phyloP scores from a whole-genome alignment of 2,888 invertebrate genomes.

The Ferrisia virgata region DNA sequence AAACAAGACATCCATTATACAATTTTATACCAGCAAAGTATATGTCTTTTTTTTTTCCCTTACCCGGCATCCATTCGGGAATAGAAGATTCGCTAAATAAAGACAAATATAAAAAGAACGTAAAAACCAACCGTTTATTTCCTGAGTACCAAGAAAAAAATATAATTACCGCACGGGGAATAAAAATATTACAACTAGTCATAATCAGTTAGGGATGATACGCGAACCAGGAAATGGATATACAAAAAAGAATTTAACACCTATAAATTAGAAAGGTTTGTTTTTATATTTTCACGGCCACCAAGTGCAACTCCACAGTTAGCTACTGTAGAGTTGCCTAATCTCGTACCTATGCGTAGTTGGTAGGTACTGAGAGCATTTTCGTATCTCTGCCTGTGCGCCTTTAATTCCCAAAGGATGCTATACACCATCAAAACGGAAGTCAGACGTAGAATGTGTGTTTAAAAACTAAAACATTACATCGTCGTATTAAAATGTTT shows the following conservation, averaged over 20 bases:
- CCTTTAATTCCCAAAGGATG: slow-evolving; percentile 26
- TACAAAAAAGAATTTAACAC: slow-evolving; percentile 42
- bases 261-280: slow-evolving; percentile 44
- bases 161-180: slow-evolving; percentile 43
- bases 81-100: slow-evolving; percentile 44
- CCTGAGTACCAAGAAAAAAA: slow-evolving; percentile 40
- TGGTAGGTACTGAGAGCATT: not conserved
- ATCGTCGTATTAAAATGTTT: slow-evolving; percentile 41
- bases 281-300: slow-evolving; percentile 34
- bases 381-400: not conserved
- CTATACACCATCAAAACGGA: not conserved
- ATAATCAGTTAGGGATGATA: slow-evolving; percentile 44
- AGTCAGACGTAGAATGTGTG: slow-evolving; percentile 9
- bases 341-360: no score
- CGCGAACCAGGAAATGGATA: slow-evolving; percentile 41
- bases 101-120: slow-evolving; percentile 45
- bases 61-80: slow-evolving; percentile 36
- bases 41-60: slow-evolving; percentile 37
- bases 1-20: slow-evolving; percentile 41
- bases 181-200: slow-evolving; percentile 44
- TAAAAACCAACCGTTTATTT: slow-evolving; percentile 42
- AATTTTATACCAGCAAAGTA: slow-evolving; percentile 38
- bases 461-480: slow-evolving; percentile 41
- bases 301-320: no score
- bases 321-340: no score